Conservation (phyloP, 2,888 invertebrate species). For the Rugalucina vietnamica region DNA sequence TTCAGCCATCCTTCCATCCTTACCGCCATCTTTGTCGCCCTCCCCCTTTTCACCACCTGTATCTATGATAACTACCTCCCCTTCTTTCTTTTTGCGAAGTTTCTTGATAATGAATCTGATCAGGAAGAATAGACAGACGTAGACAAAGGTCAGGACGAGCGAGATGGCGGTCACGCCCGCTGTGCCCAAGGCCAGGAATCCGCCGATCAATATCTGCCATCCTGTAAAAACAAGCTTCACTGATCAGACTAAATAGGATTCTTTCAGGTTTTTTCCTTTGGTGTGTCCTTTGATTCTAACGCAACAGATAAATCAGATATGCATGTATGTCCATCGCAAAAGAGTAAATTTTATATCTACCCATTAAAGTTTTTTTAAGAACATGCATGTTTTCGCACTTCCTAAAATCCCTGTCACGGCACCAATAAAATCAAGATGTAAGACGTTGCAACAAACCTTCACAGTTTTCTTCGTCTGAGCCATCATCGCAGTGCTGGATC, state of each 20-base stretch:
- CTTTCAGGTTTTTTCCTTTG: too few relatives aligned
- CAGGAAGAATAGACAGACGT: not conserved
- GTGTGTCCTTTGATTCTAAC: too few relatives aligned
- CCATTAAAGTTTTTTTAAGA: too few relatives aligned
- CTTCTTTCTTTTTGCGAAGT: not conserved
- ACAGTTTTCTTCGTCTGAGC: conserved; percentile 61
- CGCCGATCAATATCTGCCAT: conserved; percentile 62
- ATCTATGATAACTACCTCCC: not conserved
- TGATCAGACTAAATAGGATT: not conserved
- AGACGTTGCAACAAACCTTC: conserved; percentile 46
- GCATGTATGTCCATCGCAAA: too few relatives aligned
- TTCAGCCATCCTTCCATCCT: not conserved
- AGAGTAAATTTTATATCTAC: too few relatives aligned
- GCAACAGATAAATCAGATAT: too few relatives aligned
- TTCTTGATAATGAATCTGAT: not conserved
- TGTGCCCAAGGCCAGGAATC: conserved; percentile 65
- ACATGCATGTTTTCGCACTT: not conserved
- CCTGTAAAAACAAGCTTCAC: conserved; percentile 42
- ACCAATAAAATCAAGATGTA: not conserved
- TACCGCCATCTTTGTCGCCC: not conserved
- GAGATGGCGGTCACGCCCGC: conserved; percentile 56
- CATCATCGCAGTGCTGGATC: conserved; percentile 61
- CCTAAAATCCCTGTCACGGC: too few relatives aligned
- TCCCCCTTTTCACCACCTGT: not conserved
- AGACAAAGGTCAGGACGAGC: not conserved